Evolutionary conservation across 1,140 invertebrate genomes (phyloP).

Genomic region (Chrysopa pallens): DNA sequence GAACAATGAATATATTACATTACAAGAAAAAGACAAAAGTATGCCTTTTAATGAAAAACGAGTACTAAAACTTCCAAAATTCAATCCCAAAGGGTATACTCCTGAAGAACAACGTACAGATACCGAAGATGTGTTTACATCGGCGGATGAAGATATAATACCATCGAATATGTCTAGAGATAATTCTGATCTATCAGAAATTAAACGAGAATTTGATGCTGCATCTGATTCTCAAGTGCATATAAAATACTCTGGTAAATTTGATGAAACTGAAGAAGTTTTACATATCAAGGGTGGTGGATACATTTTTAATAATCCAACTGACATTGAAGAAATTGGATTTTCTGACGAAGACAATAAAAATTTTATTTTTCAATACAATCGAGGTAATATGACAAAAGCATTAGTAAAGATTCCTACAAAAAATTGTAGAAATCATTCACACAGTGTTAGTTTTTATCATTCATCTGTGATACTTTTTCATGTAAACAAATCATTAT

Average conservation of each 20-base stretch:
- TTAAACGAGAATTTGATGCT: constrained; percentile 21
- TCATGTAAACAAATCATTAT: not conserved
- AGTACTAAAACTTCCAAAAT: constrained; percentile 2
- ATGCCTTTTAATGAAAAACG: constrained; percentile 10
- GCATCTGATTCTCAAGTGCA: constrained; percentile 23
- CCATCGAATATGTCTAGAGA: constrained; percentile 9
- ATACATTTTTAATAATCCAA: constrained; percentile 19
- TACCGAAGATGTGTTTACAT: constrained; percentile 29
- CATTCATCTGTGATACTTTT: not conserved
- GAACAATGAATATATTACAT: constrained; percentile 11
- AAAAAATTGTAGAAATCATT: too few relatives aligned
- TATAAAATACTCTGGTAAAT: constrained; percentile 19
- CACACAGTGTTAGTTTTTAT: too few relatives aligned
- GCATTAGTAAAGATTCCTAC: too few relatives aligned
- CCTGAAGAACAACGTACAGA: constrained; percentile 20
- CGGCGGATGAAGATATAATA: constrained; percentile 25
- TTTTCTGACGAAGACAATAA: constrained; percentile 7
- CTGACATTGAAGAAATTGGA: constrained; percentile 31
- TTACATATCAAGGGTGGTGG: constrained; percentile 26
- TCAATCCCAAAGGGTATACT: not conserved
- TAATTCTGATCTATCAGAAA: constrained; percentile 15
- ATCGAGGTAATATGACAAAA: too few relatives aligned
- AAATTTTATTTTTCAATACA: not conserved
- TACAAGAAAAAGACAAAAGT: constrained; percentile 13
- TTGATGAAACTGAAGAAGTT: constrained; percentile 24